Evolutionary conservation across 2,797 vertebrate species (phyloP).

Genomic region (Acanthurus lineatus): DNA sequence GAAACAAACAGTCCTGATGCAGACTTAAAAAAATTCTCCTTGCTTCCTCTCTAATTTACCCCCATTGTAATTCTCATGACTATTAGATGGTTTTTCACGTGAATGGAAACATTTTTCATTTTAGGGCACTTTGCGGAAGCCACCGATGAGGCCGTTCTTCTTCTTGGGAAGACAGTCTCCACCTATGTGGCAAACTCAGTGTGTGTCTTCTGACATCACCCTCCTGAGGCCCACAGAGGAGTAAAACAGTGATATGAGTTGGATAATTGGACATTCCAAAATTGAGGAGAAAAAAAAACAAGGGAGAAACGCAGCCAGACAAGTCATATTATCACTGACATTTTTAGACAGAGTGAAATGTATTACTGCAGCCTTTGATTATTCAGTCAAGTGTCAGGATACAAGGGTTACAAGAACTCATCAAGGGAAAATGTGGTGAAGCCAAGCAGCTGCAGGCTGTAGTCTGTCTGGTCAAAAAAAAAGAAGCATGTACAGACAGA

Average conservation of each 20-base stretch:
- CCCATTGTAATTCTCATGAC: not conserved
- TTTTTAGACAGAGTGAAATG: slow-evolving; percentile 33
- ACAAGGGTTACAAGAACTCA: slow-evolving; percentile 28
- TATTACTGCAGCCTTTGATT: slow-evolving; percentile 35
- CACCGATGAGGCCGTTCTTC: too few species aligned
- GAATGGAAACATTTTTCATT: too few species aligned
- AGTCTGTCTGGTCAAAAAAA: slow-evolving; percentile 10
- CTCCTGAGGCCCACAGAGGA: slow-evolving; percentile 7
- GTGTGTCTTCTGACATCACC: not conserved
- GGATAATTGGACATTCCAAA: slow-evolving; percentile 28
- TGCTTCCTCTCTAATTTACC: too few species aligned
- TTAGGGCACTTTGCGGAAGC: too few species aligned
- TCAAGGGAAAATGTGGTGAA: slow-evolving; percentile 16
- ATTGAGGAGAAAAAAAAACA: not conserved
- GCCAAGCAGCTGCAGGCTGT: slow-evolving; percentile 38
- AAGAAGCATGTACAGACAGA: not conserved
- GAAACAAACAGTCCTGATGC: too few species aligned
- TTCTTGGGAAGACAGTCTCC: too few species aligned
- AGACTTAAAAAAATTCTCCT: too few species aligned
- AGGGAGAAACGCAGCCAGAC: slow-evolving; percentile 12
- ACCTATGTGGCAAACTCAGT: too few species aligned
- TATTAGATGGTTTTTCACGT: too few species aligned
- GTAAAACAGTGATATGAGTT: not conserved
- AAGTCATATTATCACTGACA: slow-evolving; percentile 26
- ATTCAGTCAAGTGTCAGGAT: slow-evolving; percentile 29